These are phyloP conservation scores for Tenodera sinensis DNA, from an alignment of 2,888 invertebrate species.

Conservation along the genomic window DNA sequence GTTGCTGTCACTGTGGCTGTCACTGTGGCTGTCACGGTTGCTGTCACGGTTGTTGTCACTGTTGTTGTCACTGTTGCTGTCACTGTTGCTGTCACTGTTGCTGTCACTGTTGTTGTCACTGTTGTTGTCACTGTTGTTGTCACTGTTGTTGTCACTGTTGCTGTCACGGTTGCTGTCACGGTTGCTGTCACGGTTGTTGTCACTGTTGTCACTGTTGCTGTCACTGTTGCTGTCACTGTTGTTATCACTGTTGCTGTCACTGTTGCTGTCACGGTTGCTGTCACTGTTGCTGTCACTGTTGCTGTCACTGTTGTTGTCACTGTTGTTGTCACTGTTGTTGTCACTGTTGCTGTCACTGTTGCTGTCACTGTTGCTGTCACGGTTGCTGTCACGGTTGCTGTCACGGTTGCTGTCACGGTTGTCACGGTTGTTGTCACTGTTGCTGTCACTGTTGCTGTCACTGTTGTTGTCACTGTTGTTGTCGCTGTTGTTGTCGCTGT, in stretches of 20 bases:
- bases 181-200: no score
- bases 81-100: not conserved
- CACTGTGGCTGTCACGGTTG: constrained; percentile 13
- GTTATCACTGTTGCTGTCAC: not conserved
- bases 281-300: constrained; percentile 6
- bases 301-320: constrained; percentile 1
- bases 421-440: not conserved
- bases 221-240: not conserved
- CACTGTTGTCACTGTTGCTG: constrained; percentile 1
- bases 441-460: no score
- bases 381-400: not conserved
- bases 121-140: constrained; percentile 17
- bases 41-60: no score
- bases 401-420: no score
- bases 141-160: not conserved
- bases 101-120: not conserved
- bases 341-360: not conserved
- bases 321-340: constrained; percentile 1
- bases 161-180: constrained; percentile 6
- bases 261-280: constrained; percentile 9
- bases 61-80: constrained; percentile 6
- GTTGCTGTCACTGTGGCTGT: constrained; percentile 1
- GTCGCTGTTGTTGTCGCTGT: not conserved
- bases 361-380: not conserved
- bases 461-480: not conserved